Evolutionary conservation across 2,888 invertebrate genomes (phyloP).

Genomic region (Danaus chrysippus): DNA sequence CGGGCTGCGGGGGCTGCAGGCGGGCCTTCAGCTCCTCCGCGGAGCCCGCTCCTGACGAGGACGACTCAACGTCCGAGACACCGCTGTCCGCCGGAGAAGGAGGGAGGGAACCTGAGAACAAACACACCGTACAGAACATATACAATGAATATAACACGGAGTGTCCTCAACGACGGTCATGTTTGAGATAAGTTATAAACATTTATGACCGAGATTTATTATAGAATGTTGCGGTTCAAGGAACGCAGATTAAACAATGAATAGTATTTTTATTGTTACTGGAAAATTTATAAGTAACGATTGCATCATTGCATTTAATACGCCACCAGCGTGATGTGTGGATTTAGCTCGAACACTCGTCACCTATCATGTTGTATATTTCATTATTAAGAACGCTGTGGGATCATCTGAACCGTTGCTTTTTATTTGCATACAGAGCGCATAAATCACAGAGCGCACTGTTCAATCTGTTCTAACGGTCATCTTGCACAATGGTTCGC

Average conservation of each 20-base stretch:
- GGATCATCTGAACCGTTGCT: conserved; percentile 13
- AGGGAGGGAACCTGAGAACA: conserved; percentile 90
- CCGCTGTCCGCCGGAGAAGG: conserved; percentile 98
- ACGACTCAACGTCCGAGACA: conserved; percentile 97
- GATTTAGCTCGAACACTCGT: conserved; percentile 8
- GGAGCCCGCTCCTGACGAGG: conserved; percentile 88
- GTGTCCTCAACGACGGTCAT: conserved; percentile 4
- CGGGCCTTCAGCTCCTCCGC: conserved; percentile 93
- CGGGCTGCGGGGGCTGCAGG: conserved; percentile 84
- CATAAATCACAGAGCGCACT: conserved; percentile 34
- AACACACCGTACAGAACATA: background rate
- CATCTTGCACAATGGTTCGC: conserved; percentile 54
- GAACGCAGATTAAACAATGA: conserved; percentile 19
- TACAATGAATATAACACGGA: background rate
- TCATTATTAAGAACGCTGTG: background rate
- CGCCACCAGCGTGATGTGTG: conserved; percentile 6
- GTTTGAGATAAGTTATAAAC: conserved; percentile 28
- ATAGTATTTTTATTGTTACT: conserved; percentile 20
- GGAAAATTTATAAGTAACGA: conserved; percentile 21
- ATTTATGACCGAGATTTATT: conserved; percentile 25
- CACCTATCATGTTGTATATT: conserved; percentile 4
- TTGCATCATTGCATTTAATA: conserved; percentile 23
- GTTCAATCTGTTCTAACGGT: conserved; percentile 47
- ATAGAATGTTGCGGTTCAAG: conserved; percentile 21
- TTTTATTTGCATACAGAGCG: conserved; percentile 30